phyloP scores from a whole-genome alignment of 2,113 vertebrate genomes.

The Rhodinocichla rosea region DNA sequence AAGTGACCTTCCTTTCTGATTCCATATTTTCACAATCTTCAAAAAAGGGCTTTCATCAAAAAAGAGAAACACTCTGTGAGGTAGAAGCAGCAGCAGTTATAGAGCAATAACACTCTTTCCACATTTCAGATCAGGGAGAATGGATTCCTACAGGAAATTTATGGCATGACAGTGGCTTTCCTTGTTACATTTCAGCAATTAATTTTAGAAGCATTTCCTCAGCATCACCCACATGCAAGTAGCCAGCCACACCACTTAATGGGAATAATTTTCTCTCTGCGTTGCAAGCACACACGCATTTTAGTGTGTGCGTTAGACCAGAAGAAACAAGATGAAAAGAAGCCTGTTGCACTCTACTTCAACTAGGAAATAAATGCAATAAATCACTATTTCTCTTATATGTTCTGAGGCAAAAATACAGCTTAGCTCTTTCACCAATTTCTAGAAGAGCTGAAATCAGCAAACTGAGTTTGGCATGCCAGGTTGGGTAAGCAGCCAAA shows the following conservation, averaged over 20 bases:
- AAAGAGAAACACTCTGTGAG: not conserved
- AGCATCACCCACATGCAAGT: not conserved
- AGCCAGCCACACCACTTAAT: not conserved
- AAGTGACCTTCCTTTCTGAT: not conserved
- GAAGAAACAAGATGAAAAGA: not conserved
- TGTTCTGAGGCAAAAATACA: not conserved
- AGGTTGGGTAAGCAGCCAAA: not conserved
- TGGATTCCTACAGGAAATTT: not conserved
- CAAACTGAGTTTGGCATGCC: not conserved
- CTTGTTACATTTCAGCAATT: not conserved
- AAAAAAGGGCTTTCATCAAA: not conserved
- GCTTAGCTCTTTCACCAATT: not conserved
- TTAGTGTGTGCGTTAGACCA: not conserved
- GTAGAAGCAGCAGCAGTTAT: not conserved
- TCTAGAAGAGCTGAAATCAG: not conserved
- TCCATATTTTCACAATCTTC: not conserved
- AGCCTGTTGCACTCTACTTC: not conserved
- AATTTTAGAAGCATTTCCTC: slow-evolving; percentile 17
- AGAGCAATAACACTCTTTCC: not conserved
- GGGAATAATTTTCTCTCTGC: not conserved
- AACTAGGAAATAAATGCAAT: not conserved
- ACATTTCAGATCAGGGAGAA: not conserved
- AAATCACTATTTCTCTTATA: not conserved
- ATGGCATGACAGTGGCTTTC: not conserved
- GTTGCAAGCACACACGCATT: rapidly evolving